Conservation (phyloP, 1,140 invertebrate genomes). For the Delia radicum region DNA sequence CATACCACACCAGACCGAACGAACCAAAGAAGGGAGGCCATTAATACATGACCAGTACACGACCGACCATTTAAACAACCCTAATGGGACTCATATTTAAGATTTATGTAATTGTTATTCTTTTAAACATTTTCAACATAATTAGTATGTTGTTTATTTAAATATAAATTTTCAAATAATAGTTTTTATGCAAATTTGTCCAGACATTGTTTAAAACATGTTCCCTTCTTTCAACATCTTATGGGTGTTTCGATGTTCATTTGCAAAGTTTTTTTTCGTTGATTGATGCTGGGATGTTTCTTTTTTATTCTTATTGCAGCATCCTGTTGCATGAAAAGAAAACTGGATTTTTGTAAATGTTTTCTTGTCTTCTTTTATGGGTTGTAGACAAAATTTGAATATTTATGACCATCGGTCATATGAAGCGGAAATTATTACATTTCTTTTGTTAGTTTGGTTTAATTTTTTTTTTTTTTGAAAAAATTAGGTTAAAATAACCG, state of each 20-base stretch:
- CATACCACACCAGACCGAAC: neutral
- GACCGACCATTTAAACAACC: constrained; percentile 1
- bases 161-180: neutral
- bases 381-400: neutral
- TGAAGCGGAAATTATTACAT: constrained; percentile 20
- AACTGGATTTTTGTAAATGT: neutral
- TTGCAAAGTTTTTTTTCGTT: neutral
- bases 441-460: neutral
- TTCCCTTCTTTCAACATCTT: neutral
- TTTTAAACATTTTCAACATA: neutral
- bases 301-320: neutral
- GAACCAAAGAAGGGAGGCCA: neutral
- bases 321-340: constrained; percentile 3
- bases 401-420: constrained; percentile 23
- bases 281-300: constrained; percentile 6
- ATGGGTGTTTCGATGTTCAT: neutral
- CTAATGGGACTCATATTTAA: constrained; percentile 16
- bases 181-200: constrained; percentile 23
- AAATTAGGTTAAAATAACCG: constrained; percentile 20
- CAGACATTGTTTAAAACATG: too few species aligned
- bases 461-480: neutral
- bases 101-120: constrained; percentile 14
- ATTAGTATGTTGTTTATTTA: neutral
- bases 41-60: neutral
- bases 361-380: neutral